These are phyloP conservation scores for Antrozous pallidus DNA, from an alignment of 2,797 vertebrate species.

Conservation along the genomic window DNA sequence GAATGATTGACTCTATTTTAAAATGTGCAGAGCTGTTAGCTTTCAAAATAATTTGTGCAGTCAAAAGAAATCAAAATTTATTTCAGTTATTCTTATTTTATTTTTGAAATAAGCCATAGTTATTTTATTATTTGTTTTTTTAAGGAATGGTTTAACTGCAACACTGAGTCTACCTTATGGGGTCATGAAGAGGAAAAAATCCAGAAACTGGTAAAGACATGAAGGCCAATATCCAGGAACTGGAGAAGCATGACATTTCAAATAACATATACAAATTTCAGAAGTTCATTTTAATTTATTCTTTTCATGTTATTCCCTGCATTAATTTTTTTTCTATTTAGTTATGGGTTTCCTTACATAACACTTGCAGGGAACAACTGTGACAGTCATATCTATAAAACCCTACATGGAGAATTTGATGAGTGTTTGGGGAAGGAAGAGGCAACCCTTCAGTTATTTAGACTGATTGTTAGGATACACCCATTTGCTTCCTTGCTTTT, in stretches of 20 bases:
- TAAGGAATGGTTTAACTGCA: constrained; percentile 44
- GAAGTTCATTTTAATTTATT: not conserved
- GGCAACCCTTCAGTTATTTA: not conserved
- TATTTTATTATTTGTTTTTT: constrained; percentile 70
- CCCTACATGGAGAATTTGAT: not conserved
- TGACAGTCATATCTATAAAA: not conserved
- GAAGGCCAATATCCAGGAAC: not conserved
- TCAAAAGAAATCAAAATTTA: constrained; percentile 82
- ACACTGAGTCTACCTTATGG: constrained; percentile 25
- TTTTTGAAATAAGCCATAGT: constrained; percentile 78
- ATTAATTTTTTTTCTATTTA: not conserved
- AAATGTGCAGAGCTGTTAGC: constrained; percentile 81
- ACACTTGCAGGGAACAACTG: not conserved
- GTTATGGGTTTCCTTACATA: not conserved
- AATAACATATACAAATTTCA: not conserved
- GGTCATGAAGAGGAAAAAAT: not conserved
- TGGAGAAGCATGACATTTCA: not conserved
- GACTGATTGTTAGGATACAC: not conserved
- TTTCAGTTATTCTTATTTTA: constrained; percentile 77
- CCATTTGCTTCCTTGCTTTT: not conserved
- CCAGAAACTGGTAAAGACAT: not conserved
- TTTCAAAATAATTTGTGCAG: constrained; percentile 82
- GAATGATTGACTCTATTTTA: constrained; percentile 80
- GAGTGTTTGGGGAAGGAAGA: not conserved
- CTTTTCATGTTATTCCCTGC: not conserved